phyloP scores from a whole-genome alignment of 1,140 invertebrate species.

The Caerostris extrusa region DNA sequence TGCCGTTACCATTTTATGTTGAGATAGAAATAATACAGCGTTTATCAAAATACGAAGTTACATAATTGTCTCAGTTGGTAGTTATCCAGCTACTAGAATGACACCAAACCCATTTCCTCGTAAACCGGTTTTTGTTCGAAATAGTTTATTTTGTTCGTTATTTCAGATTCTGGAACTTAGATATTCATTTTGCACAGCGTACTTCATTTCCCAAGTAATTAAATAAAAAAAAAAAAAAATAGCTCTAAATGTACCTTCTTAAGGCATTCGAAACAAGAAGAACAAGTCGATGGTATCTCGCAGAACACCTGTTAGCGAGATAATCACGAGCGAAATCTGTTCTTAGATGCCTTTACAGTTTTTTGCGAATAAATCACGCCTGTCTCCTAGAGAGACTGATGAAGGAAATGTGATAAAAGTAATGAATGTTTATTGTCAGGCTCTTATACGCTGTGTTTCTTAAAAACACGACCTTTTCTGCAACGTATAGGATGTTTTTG shows the following conservation, averaged over 20 bases:
- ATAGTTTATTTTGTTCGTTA: too few species aligned
- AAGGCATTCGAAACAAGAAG: not conserved
- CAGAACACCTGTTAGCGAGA: constrained; percentile 20
- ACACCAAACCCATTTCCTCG: too few species aligned
- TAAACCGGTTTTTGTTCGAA: too few species aligned
- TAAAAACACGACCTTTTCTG: not conserved
- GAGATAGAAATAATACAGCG: too few species aligned
- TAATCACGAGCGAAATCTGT: constrained; percentile 39
- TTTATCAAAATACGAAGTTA: too few species aligned
- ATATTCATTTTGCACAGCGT: too few species aligned
- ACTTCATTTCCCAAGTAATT: not conserved
- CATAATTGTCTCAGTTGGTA: too few species aligned
- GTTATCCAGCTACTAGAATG: too few species aligned
- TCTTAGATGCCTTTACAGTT: not conserved
- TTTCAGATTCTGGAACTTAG: too few species aligned
- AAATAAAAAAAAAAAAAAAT: constrained; percentile 30
- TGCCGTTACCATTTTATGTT: too few species aligned
- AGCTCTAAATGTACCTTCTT: not conserved
- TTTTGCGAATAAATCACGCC: constrained; percentile 29
- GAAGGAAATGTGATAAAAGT: constrained; percentile 23
- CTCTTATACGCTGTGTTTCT: not conserved
- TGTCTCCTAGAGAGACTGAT: not conserved
- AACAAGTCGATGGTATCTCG: constrained; percentile 37
- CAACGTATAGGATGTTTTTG: too few species aligned
- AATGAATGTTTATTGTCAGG: not conserved